A percentile compares a stretch with the other conserved stretches of the same genome.
Evolutionary conservation across 2,888 invertebrate species (phyloP).

Genomic region (Chymomyza fuscimana): DNA sequence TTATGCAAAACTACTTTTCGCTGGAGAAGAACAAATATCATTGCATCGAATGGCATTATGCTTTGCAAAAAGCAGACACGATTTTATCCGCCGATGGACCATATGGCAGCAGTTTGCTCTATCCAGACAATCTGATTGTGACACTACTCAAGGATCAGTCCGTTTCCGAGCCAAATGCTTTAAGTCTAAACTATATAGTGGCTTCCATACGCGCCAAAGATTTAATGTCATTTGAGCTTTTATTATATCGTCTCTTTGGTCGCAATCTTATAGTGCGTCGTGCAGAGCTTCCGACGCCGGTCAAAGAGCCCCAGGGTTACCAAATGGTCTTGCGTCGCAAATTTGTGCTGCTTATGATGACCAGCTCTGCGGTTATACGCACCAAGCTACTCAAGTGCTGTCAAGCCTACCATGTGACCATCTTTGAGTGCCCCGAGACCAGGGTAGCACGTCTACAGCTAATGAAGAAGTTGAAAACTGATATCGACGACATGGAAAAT

Average conservation of each 20-base stretch:
- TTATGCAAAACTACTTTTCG: slow-evolving; percentile 46
- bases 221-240: slow-evolving; percentile 94
- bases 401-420: slow-evolving; percentile 89
- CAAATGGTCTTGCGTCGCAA: slow-evolving; percentile 80
- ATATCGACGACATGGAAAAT: slow-evolving; percentile 87
- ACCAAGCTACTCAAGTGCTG: slow-evolving; percentile 90
- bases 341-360: slow-evolving; percentile 89
- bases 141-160: slow-evolving; percentile 62
- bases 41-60: slow-evolving; percentile 58
- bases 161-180: not conserved
- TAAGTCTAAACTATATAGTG: slow-evolving; percentile 89
- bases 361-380: slow-evolving; percentile 89
- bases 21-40: slow-evolving; percentile 41
- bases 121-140: slow-evolving; percentile 58
- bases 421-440: slow-evolving; percentile 91
- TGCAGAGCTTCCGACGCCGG: slow-evolving; percentile 91
- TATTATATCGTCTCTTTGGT: slow-evolving; percentile 97
- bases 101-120: slow-evolving; percentile 49
- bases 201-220: slow-evolving; percentile 95
- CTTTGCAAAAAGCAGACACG: slow-evolving; percentile 53
- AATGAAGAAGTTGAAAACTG: slow-evolving; percentile 86
- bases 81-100: slow-evolving; percentile 50
- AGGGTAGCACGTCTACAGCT: slow-evolving; percentile 86
- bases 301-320: slow-evolving; percentile 83
- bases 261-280: slow-evolving; percentile 96